Base-by-base conservation (phyloP, 2,888 invertebrate genomes). In the Scelioninae gen. 1 region DNA sequence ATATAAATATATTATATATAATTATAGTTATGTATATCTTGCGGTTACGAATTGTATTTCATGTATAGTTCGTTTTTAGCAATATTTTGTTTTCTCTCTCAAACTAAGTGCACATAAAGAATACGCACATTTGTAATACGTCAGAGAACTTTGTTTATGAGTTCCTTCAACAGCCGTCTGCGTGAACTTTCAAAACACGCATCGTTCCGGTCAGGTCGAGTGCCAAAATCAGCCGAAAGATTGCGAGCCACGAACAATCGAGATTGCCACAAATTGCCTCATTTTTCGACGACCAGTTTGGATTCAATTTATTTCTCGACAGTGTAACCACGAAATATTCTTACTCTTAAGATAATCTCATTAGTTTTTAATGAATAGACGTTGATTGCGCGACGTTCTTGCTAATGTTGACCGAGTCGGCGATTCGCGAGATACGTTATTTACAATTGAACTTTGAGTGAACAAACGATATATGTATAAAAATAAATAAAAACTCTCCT, bases 221-320 rank as follows among this genome's bases (percentile, higher is more conserved):
- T 91, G 91, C 91, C 91, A 91, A 91, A 91, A 88, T 89, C 86
- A 55, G 10, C n/a, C 8, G n/a, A 63, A 8, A 23, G 49, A 0
- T 10, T 38, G 51, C 32, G 43, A 68, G 15, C 29, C 16, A 3
- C 13, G 51, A 34, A 34, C 34, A n/a, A 47, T n/a, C n/a, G n/a
- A n/a, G n/a, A n/a, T n/a, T n/a, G n/a, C n/a, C n/a, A n/a, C n/a
- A n/a, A n/a, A n/a, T n/a, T n/a, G n/a, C n/a, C n/a, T n/a, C n/a
- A n/a, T n/a, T n/a, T n/a, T n/a, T 34, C 83, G 87, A 87, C 84
- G 86, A 40, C 76, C 72, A 80, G 74, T 76, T 81, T 81, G 68
- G 69, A 74, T 77, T 74, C 71, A 58, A 78, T 71, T n/a, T n/a
- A n/a, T n/a, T n/a, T 83, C 76, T 49, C 43, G 32, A 80, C 32